A percentile compares a stretch with the other conserved stretches of the same genome.
These are phyloP conservation scores for Diplogasteroides magnus DNA, from an alignment of 1,140 invertebrate species.

Conservation along the genomic window DNA sequence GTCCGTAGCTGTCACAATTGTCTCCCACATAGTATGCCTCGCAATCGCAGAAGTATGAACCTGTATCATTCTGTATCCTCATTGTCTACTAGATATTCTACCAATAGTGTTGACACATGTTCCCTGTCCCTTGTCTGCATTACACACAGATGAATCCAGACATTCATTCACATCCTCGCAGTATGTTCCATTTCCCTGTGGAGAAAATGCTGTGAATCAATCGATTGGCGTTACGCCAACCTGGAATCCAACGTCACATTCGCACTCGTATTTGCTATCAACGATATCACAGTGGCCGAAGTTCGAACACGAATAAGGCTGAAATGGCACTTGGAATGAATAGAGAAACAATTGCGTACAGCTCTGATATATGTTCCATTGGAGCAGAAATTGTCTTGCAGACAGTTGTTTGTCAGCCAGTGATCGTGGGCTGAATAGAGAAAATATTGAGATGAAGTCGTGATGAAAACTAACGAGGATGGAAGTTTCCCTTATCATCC, in stretches of 20 bases:
- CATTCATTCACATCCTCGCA: conserved; percentile 32
- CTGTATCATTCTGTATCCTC: conserved; percentile 7
- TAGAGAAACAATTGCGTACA: conserved; percentile 4
- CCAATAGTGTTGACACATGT: conserved; percentile 7
- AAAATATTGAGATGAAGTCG: not conserved
- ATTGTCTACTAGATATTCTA: not conserved
- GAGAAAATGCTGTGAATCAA: conserved; percentile 11
- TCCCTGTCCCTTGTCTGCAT: conserved; percentile 14
- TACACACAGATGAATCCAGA: conserved; percentile 10
- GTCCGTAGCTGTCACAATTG: conserved; percentile 25
- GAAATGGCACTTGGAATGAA: not conserved
- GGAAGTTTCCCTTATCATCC: conserved; percentile 18
- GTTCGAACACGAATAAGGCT: not conserved
- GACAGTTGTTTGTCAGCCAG: conserved; percentile 29
- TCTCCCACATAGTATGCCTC: conserved; percentile 17
- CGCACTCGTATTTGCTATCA: conserved; percentile 9
- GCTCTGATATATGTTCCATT: conserved; percentile 25
- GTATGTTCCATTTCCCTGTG: no score
- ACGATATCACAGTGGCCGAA: conserved; percentile 13
- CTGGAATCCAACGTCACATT: conserved; percentile 17
- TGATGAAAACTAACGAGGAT: not conserved
- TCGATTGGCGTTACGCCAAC: no score
- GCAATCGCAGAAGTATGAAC: conserved; percentile 27
- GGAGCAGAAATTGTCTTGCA: conserved; percentile 12
- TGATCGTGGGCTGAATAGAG: conserved; percentile 11